Evolutionary conservation across 2,113 vertebrate genomes (phyloP).

Genomic region (Puntigrus tetrazona): DNA sequence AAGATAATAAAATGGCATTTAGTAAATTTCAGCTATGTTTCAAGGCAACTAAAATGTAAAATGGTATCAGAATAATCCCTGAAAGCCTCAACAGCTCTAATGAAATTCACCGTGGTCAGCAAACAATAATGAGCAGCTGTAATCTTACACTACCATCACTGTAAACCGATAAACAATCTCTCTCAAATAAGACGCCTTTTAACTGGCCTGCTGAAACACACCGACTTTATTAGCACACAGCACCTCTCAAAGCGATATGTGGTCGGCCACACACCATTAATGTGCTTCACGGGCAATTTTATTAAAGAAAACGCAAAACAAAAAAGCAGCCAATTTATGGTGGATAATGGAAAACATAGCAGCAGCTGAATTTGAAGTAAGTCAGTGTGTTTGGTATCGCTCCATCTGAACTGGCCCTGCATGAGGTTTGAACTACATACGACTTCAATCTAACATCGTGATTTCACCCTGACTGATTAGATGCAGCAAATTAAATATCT

Average conservation of each 20-base stretch:
- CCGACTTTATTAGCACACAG: constrained; percentile 29
- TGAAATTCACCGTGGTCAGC: constrained; percentile 3
- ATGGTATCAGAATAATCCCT: not conserved
- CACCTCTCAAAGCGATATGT: constrained; percentile 34
- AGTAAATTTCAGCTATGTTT: no score
- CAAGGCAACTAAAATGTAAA: no score
- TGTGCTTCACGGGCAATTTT: constrained; percentile 53
- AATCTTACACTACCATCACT: constrained; percentile 27
- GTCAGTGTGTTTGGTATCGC: constrained; percentile 27
- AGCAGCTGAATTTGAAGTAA: not conserved
- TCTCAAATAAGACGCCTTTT: constrained; percentile 16
- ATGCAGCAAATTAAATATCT: constrained; percentile 51
- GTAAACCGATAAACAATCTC: constrained; percentile 26
- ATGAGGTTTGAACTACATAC: constrained; percentile 39
- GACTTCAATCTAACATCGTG: constrained; percentile 36
- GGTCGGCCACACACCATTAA: constrained; percentile 54
- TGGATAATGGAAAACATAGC: constrained; percentile 38
- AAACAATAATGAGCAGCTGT: constrained; percentile 21
- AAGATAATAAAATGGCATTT: no score
- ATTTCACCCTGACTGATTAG: constrained; percentile 50
- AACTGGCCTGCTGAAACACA: constrained; percentile 11
- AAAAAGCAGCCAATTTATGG: constrained; percentile 24
- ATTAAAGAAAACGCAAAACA: constrained; percentile 41
- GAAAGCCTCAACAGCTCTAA: not conserved
- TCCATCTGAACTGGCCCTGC: constrained; percentile 5